Percentiles rank a stretch among this genome's conserved stretches.
Evolutionary conservation across 2,113 vertebrate species (phyloP).

Genomic region (Hassar affinis): DNA sequence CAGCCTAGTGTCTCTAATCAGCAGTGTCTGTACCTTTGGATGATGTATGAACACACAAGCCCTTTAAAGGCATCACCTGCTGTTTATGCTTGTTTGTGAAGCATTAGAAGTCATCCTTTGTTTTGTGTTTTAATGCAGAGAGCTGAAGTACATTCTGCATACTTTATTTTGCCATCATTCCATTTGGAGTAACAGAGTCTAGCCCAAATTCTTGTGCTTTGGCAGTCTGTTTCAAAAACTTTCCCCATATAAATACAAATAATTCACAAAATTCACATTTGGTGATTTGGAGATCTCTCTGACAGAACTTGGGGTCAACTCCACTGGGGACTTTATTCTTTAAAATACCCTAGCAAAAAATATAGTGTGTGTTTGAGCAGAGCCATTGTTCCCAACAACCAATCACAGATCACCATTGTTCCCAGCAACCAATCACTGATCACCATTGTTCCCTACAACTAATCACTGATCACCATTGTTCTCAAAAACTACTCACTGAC

Average conservation of each 20-base stretch:
- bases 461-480: not conserved
- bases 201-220: not conserved
- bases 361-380: not conserved
- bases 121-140: conserved; percentile 9
- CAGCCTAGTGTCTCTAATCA: conserved; percentile 5
- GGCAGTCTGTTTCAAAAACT: not conserved
- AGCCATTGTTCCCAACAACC: not conserved
- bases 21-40: not conserved
- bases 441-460: not conserved
- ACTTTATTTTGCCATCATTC: conserved; percentile 16
- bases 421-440: not conserved
- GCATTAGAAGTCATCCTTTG: conserved; percentile 7
- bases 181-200: not conserved
- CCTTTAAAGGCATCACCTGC: conserved; percentile 18
- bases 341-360: not conserved
- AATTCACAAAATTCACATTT: too few species aligned
- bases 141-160: conserved; percentile 23
- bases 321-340: not conserved
- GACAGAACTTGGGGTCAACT: not conserved
- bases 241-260: not conserved
- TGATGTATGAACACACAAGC: not conserved
- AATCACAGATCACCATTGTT: not conserved
- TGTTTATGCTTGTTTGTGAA: not conserved
- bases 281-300: not conserved
- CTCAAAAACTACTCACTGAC: not conserved